Evolutionary conservation across 2,797 vertebrate genomes (phyloP).

Genomic region (Sebastes vulpes): DNA sequence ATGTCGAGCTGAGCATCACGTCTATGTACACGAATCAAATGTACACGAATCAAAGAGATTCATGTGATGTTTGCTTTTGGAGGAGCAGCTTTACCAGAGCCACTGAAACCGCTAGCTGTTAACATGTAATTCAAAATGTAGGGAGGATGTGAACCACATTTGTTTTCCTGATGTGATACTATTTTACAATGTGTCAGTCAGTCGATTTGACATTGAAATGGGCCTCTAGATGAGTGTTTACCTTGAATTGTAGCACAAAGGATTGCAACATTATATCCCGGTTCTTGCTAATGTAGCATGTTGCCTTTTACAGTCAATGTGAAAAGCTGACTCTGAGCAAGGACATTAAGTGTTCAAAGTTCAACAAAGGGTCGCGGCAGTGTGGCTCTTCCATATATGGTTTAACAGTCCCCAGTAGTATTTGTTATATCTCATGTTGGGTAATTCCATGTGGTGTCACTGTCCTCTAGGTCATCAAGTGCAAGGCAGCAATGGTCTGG

Average conservation of each 20-base stretch:
- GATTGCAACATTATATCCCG: background rate
- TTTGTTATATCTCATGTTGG: background rate
- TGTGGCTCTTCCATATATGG: no score
- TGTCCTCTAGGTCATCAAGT: constrained; percentile 89
- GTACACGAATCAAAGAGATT: background rate
- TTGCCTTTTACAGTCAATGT: background rate
- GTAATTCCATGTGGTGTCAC: background rate
- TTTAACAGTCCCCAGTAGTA: background rate
- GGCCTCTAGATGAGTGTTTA: background rate
- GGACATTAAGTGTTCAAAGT: no score
- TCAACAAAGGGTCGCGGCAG: no score
- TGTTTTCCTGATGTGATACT: background rate
- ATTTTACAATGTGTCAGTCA: background rate
- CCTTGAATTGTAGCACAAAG: background rate
- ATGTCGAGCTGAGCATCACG: no score
- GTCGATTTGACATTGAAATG: background rate
- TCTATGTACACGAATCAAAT: background rate
- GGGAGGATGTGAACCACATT: background rate
- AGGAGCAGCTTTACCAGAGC: background rate
- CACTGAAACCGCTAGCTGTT: background rate
- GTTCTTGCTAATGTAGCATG: background rate
- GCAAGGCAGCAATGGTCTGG: constrained; percentile 92
- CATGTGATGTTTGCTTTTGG: background rate
- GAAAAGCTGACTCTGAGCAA: no score
- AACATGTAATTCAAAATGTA: background rate